These are phyloP conservation scores for Thumatha senex DNA, from an alignment of 2,888 invertebrate genomes.

Conservation along the genomic window DNA sequence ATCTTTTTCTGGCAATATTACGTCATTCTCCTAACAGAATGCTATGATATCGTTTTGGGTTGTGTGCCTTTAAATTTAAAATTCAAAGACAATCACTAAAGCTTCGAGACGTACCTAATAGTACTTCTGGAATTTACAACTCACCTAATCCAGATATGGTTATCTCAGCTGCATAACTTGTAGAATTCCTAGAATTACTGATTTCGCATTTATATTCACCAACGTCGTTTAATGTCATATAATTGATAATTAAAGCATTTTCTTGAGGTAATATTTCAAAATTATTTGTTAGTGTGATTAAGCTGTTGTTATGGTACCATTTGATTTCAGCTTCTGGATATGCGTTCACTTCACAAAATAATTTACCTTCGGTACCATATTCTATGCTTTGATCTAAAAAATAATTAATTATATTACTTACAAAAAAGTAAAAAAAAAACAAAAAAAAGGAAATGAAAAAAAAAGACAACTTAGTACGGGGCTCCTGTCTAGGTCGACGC, in stretches of 20 bases:
- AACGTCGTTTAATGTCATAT: slow-evolving; percentile 54
- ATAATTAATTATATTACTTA: not conserved
- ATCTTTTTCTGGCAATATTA: too few species aligned
- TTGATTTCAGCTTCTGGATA: slow-evolving; percentile 59
- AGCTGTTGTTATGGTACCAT: slow-evolving; percentile 62
- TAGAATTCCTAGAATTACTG: slow-evolving; percentile 43
- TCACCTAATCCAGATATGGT: slow-evolving; percentile 66
- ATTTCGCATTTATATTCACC: slow-evolving; percentile 61
- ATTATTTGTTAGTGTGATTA: slow-evolving; percentile 37
- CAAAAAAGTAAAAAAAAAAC: too few species aligned
- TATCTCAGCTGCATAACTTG: slow-evolving; percentile 42
- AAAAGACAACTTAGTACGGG: too few species aligned
- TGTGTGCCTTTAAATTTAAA: too few species aligned
- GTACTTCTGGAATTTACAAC: not conserved
- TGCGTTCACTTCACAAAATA: slow-evolving; percentile 60
- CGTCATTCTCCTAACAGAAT: too few species aligned
- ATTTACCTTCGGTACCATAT: slow-evolving; percentile 53
- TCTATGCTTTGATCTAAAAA: slow-evolving; percentile 59
- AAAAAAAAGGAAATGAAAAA: too few species aligned
- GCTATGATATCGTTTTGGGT: too few species aligned
- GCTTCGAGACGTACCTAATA: too few species aligned
- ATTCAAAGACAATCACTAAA: too few species aligned
- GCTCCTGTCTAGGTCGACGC: too few species aligned
- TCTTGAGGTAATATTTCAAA: slow-evolving; percentile 42
- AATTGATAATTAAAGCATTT: slow-evolving; percentile 50